Base-by-base conservation (phyloP, 53 echinoderm and acorn worm genomes). In the Zoroaster sp. region DNA sequence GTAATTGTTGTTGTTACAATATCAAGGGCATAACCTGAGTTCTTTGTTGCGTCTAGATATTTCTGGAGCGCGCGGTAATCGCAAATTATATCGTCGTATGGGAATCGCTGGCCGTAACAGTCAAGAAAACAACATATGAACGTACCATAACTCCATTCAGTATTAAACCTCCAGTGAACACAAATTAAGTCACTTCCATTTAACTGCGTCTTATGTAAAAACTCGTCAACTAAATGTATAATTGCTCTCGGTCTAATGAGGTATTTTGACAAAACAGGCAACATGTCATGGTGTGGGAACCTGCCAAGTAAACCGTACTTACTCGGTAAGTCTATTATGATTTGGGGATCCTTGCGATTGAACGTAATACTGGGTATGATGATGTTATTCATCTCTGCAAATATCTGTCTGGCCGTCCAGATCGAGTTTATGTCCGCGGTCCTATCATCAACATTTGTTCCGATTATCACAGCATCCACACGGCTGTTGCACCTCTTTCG, bases 101-200 rank as follows among this genome's bases (percentile, higher is more conserved):
- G n/a, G n/a, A n/a, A n/a, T n/a, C n/a, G n/a, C n/a, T n/a, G n/a
- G n/a, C n/a, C n/a, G n/a, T n/a, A n/a, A n/a, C n/a, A n/a, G n/a
- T n/a, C n/a, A n/a, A n/a, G n/a, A n/a, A n/a, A n/a, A n/a, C n/a
- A n/a, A n/a, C n/a, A n/a, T n/a, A n/a, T n/a, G n/a, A n/a, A n/a
- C 68, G 68, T 82, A 93, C 93, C 93, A 93, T 28, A 74, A 28
- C 51, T 74, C 74, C 87, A 93, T 68, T 93, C 93, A 3, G 54
- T 9, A 74, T 93, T 93, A 37, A 88, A 90, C 74, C 93, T 73
- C 93, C 93, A 93, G 69, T 93, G 93, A 63, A 93, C 87, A 32
- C 87, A 78, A 21, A 91, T 53, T 9, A 78, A 28, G 39, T 80
- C 49, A 10, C 49, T 39, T 31, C 23, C 43, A 21, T 82, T 82